phyloP scores from a whole-genome alignment of 2,888 invertebrate species.

The Micoletzkya japonica region DNA sequence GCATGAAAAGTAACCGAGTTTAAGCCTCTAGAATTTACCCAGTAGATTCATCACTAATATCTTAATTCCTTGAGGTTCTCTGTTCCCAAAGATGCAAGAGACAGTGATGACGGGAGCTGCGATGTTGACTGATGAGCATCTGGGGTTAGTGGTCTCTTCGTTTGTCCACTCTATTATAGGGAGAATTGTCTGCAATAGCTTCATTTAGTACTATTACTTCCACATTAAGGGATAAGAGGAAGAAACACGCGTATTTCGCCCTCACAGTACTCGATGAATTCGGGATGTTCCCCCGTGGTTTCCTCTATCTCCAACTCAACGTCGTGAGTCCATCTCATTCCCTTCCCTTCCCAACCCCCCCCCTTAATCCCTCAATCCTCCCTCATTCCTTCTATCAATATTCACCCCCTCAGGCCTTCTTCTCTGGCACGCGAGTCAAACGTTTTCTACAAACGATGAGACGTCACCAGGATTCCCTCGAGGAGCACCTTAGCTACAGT shows the following conservation, averaged over 20 bases:
- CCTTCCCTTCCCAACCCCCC: too few species aligned
- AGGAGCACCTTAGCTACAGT: too few species aligned
- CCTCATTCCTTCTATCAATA: background rate
- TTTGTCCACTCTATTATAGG: background rate
- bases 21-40: too few species aligned
- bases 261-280: slow-evolving; percentile 10
- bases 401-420: too few species aligned
- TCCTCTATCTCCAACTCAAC: slow-evolving; percentile 12
- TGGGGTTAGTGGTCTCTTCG: too few species aligned
- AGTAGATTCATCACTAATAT: too few species aligned
- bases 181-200: background rate
- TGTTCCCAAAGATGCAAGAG: background rate
- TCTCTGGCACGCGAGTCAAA: background rate
- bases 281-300: slow-evolving; percentile 17
- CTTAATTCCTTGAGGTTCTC: too few species aligned
- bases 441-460: too few species aligned
- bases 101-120: slow-evolving; percentile 9
- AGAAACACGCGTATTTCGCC: slow-evolving; percentile 6
- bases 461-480: too few species aligned
- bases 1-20: too few species aligned
- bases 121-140: background rate
- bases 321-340: background rate
- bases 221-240: background rate
- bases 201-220: background rate
- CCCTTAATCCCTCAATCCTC: too few species aligned